Conservation (phyloP, 2,113 vertebrate genomes). For the Hyperopisus bebe region DNA sequence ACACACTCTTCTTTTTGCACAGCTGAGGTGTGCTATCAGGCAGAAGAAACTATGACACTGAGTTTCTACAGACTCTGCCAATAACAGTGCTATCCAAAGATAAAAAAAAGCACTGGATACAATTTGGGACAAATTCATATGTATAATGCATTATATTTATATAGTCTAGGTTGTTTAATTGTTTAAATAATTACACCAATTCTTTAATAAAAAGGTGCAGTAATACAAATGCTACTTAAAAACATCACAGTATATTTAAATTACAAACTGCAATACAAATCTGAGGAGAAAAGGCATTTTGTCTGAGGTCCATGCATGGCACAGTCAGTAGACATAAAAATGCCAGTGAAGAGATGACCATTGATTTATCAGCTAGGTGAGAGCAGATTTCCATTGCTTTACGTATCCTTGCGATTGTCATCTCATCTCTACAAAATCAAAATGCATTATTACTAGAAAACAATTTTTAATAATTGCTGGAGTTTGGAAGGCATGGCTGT, state of each 20-base stretch:
- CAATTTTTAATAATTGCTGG: conserved; percentile 19
- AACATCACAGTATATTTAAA: background rate
- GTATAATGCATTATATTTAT: background rate
- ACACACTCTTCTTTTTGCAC: background rate
- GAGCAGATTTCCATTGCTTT: conserved; percentile 42
- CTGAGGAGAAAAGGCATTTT: background rate
- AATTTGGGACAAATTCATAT: background rate
- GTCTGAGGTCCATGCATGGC: background rate
- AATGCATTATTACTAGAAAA: conserved; percentile 17
- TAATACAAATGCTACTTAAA: background rate
- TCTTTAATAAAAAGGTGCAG: background rate
- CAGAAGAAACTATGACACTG: background rate
- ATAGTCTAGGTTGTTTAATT: background rate
- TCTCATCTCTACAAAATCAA: conserved; percentile 29
- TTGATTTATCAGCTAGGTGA: conserved; percentile 53
- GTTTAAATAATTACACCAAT: background rate
- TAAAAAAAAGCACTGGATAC: background rate
- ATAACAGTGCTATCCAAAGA: background rate
- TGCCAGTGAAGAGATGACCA: conserved; percentile 46
- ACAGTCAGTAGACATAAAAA: background rate
- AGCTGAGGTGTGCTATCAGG: background rate
- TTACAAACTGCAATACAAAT: background rate
- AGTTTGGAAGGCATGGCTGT: conserved; percentile 20
- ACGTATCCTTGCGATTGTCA: conserved; percentile 53
- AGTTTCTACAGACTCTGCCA: background rate